These are phyloP conservation scores for Intellagama lesueurii DNA, from an alignment of 2,797 vertebrate species.

Conservation along the genomic window DNA sequence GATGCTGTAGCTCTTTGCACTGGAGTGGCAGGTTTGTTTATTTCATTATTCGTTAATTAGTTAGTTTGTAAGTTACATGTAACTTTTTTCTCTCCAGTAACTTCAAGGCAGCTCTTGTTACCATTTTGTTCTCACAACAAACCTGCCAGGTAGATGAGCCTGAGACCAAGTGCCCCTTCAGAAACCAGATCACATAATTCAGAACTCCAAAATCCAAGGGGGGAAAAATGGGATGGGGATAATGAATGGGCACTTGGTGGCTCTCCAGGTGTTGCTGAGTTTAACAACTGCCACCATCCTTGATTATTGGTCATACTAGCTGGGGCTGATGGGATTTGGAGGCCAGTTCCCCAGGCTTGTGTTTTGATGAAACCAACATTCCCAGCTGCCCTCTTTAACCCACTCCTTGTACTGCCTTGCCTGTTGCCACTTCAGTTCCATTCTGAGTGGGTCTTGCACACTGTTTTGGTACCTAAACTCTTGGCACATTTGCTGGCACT, in stretches of 20 bases:
- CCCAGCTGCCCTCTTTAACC: neutral
- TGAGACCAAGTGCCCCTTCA: neutral
- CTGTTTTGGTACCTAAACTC: neutral
- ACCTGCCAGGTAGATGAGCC: no score
- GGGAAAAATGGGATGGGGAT: neutral
- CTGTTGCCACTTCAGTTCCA: neutral
- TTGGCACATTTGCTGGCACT: neutral
- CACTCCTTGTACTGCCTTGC: neutral
- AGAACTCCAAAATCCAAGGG: neutral
- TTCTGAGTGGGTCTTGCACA: neutral
- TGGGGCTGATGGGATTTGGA: neutral
- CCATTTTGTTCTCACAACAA: no score
- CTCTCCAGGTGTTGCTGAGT: neutral
- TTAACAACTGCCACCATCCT: neutral
- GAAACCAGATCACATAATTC: neutral
- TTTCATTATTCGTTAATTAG: no score
- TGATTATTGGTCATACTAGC: neutral
- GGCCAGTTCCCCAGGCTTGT: neutral
- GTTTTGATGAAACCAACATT: neutral
- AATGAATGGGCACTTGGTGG: neutral
- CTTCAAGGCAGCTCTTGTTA: no score
- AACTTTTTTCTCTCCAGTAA: no score
- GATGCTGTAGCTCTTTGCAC: neutral
- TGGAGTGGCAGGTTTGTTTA: neutral
- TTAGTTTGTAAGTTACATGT: no score